Base-by-base conservation (phyloP, 2,113 vertebrate genomes). In the Xenopus laevis region DNA sequence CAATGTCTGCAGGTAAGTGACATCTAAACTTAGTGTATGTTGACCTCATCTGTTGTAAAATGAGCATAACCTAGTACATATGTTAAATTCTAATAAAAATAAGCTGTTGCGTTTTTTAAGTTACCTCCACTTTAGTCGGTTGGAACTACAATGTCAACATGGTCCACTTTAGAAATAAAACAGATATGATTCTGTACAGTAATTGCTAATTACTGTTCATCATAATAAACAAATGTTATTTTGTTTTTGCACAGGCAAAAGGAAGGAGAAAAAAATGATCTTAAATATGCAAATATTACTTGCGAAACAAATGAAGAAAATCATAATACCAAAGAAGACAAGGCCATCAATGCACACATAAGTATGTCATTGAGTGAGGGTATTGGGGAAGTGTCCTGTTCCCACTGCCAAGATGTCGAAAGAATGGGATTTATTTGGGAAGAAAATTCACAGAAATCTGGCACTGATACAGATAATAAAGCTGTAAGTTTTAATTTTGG, bases 361-460 rank as follows among this genome's bases (percentile, higher is more conserved):
- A 81, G 82, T 83, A 87, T 83, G 65, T 86, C 84, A 79, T 77
- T 79, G 46, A 92, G 86, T 73, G 84, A 83, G 16, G 84, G 82
- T 11, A 82, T 89, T 72, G 90, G 90, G 68, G 86, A 87, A 12
- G 77, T 90, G 80, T 81, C 86, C 4, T 91, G 94, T 83, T 93
- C 92, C 78, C 87, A 87, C 17, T 91, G 89, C 78, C 71, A 92
- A 86, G 93, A 93, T 77, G 89, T 93, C 79, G 91, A 93, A 83
- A 93, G 84, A 27, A 88, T 95, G 84, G 87, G 87, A 71, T 89
- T 85, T 75, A 94, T 94, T 86, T 91, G 92, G 86, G 91, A 94
- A 83, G 91, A 90, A 76, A 93, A 91, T 78, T 78, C 85, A n/a
- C 82, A 83, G 53, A 84, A 89, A 66, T 80, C 81, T 13, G 18